Evolutionary conservation across 64 coral and sea anemone species (phyloP).

Genomic region (Platygyra sinensis): DNA sequence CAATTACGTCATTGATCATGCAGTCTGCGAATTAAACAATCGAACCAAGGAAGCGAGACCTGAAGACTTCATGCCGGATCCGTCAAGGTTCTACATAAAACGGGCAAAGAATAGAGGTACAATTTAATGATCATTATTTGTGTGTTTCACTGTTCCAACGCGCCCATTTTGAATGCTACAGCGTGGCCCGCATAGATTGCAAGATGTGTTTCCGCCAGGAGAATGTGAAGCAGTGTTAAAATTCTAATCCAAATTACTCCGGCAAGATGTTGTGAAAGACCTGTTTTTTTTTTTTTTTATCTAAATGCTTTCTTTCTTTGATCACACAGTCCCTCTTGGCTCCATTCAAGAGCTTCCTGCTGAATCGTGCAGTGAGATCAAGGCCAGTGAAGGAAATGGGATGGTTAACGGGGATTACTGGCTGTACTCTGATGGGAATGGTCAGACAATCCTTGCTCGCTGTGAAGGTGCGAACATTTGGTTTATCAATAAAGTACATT

Average conservation of each 20-base stretch:
- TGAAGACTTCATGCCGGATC: not conserved
- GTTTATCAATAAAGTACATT: not conserved
- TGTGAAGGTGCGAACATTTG: not conserved
- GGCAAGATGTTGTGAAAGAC: too few relatives aligned
- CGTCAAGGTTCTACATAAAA: not conserved
- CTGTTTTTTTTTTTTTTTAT: too few relatives aligned
- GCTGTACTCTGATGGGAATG: not conserved
- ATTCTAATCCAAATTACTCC: too few relatives aligned
- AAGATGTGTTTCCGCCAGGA: too few relatives aligned
- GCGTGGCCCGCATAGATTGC: too few relatives aligned
- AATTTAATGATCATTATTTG: not conserved
- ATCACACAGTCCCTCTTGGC: not conserved
- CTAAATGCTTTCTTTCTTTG: not conserved
- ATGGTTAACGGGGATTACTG: not conserved
- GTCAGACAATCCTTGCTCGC: not conserved
- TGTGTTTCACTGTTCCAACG: too few relatives aligned
- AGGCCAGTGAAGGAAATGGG: too few relatives aligned
- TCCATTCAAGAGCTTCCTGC: too few relatives aligned
- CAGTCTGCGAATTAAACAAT: slow-evolving; percentile 3
- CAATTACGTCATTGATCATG: not conserved
- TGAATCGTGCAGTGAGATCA: too few relatives aligned
- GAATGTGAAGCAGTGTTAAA: too few relatives aligned
- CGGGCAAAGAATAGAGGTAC: not conserved
- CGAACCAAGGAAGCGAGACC: slow-evolving; percentile 28
- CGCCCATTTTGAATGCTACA: too few relatives aligned